Conservation (phyloP, 2,888 invertebrate genomes). For the Malthinus flaveolus region DNA sequence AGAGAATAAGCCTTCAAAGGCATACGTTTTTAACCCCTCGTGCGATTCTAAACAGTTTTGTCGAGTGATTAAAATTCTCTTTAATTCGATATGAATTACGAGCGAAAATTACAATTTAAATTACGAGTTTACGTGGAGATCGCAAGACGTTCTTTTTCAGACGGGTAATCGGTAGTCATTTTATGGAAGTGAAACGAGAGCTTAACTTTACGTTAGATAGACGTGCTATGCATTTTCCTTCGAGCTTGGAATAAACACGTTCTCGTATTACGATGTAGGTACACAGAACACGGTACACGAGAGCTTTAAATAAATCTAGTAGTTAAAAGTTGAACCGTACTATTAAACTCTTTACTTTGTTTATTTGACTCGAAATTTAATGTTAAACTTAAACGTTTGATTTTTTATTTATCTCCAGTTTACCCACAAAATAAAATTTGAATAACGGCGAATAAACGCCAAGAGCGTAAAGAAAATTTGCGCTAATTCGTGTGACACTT, state of each 20-base stretch:
- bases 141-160: constrained; percentile 10
- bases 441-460: too few species aligned
- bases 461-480: too few species aligned
- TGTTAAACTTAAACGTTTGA: too few species aligned
- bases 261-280: constrained; percentile 34
- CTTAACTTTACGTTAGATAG: constrained; percentile 37
- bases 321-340: constrained; percentile 32
- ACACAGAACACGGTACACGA: too few species aligned
- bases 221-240: constrained; percentile 38
- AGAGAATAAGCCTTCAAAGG: constrained; percentile 16
- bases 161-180: constrained; percentile 39
- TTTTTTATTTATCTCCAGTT: too few species aligned
- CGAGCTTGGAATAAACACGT: constrained; percentile 31
- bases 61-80: too few species aligned
- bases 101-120: constrained; percentile 4
- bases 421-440: too few species aligned
- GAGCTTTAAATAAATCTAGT: constrained; percentile 40
- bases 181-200: constrained; percentile 34
- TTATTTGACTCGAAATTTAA: too few species aligned
- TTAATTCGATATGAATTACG: background rate
- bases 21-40: constrained; percentile 8
- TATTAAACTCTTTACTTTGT: background rate
- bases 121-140: background rate
- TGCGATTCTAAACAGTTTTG: too few species aligned
- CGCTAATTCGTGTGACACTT: too few species aligned